These are phyloP conservation scores for Cloeon dipterum DNA, from an alignment of 2,888 invertebrate species.

Conservation along the genomic window DNA sequence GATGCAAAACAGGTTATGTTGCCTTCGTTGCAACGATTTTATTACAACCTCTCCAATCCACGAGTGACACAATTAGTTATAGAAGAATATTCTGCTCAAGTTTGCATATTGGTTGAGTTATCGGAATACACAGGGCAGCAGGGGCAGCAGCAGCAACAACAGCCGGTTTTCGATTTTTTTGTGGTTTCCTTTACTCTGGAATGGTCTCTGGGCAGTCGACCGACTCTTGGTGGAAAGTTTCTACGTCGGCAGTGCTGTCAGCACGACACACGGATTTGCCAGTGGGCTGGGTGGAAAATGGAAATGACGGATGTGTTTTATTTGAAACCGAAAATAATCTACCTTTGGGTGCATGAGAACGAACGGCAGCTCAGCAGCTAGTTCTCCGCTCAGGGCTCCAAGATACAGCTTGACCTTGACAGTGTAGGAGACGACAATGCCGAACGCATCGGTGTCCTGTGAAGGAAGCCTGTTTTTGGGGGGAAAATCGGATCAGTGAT, in stretches of 20 bases:
- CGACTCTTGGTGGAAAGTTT: constrained; percentile 46
- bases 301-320: too few species aligned
- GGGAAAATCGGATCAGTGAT: too few species aligned
- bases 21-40: too few species aligned
- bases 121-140: too few species aligned
- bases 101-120: too few species aligned
- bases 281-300: constrained; percentile 19
- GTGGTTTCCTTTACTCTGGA: neutral
- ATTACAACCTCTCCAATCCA: too few species aligned
- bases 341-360: constrained; percentile 81
- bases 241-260: constrained; percentile 49
- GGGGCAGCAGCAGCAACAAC: too few species aligned
- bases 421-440: constrained; percentile 87
- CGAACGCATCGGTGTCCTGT: constrained; percentile 78
- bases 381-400: constrained; percentile 78
- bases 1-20: too few species aligned
- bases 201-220: constrained; percentile 23
- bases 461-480: too few species aligned
- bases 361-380: constrained; percentile 77
- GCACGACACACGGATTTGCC: constrained; percentile 31
- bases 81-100: too few species aligned
- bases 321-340: constrained; percentile 6
- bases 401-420: constrained; percentile 86
- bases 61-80: too few species aligned
- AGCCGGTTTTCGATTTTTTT: too few species aligned